Conservation (phyloP, 2,888 invertebrate genomes). For the Erannis defoliaria region DNA sequence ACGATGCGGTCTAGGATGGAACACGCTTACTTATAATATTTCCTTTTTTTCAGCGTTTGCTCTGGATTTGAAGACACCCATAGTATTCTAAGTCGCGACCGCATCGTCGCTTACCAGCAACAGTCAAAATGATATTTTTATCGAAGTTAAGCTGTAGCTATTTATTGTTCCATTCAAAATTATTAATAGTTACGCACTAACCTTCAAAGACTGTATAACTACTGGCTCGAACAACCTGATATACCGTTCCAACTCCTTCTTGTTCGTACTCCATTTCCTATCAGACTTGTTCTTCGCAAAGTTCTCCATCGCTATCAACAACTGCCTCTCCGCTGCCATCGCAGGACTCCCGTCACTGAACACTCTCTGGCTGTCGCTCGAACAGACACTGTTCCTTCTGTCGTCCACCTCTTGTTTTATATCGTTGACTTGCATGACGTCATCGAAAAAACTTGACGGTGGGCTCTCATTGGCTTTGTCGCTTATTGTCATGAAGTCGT, state of each 20-base stretch:
- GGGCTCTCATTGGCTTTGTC: conserved; percentile 47
- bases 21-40: too few species aligned
- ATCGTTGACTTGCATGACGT: conserved; percentile 69
- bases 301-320: conserved; percentile 77
- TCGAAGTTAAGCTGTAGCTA: too few species aligned
- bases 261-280: conserved; percentile 81
- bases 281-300: conserved; percentile 79
- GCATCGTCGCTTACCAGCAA: too few species aligned
- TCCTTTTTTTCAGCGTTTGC: too few species aligned
- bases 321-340: conserved; percentile 69
- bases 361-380: conserved; percentile 71
- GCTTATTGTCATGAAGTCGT: conserved; percentile 71
- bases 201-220: conserved; percentile 96
- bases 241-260: conserved; percentile 89
- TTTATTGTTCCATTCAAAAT: too few species aligned
- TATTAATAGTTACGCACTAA: too few species aligned
- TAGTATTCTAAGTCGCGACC: too few species aligned
- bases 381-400: conserved; percentile 66
- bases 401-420: conserved; percentile 51
- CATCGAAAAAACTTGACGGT: conserved; percentile 62
- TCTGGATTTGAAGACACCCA: too few species aligned
- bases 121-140: too few species aligned
- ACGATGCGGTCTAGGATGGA: too few species aligned
- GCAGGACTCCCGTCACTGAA: conserved; percentile 68
- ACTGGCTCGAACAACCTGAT: conserved; percentile 98